phyloP scores from a whole-genome alignment of 1,140 invertebrate genomes.

The Trypoxylus dichotomus region DNA sequence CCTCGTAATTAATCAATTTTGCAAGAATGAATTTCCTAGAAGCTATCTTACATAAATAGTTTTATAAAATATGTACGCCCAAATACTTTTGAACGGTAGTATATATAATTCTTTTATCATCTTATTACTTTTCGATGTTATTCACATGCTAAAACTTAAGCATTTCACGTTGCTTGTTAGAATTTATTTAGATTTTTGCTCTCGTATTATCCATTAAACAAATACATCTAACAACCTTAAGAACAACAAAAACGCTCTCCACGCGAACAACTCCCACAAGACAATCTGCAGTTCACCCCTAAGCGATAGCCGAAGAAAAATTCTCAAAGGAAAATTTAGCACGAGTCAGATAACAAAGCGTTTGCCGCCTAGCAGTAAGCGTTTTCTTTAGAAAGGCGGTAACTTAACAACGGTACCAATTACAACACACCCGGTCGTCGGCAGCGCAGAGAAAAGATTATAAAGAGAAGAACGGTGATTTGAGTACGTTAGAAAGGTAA shows the following conservation, averaged over 20 bases:
- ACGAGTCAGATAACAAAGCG: background rate
- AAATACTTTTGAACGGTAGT: too few relatives aligned
- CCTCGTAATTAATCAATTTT: too few relatives aligned
- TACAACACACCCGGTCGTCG: background rate
- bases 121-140: too few relatives aligned
- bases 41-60: too few relatives aligned
- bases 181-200: too few relatives aligned
- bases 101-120: too few relatives aligned
- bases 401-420: background rate
- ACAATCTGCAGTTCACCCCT: background rate
- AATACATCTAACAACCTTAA: background rate
- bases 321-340: background rate
- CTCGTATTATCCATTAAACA: background rate
- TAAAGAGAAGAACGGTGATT: background rate
- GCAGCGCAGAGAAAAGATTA: background rate
- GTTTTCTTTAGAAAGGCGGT: background rate
- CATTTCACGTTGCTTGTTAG: too few relatives aligned
- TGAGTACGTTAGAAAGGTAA: background rate
- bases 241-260: background rate
- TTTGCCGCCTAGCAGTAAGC: background rate
- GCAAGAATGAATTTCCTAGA: too few relatives aligned
- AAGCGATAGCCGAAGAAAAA: background rate
- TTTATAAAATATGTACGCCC: too few relatives aligned
- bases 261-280: background rate
- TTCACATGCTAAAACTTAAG: background rate